Conservation (phyloP, 2,888 invertebrate genomes). For the Fragum fragum region DNA sequence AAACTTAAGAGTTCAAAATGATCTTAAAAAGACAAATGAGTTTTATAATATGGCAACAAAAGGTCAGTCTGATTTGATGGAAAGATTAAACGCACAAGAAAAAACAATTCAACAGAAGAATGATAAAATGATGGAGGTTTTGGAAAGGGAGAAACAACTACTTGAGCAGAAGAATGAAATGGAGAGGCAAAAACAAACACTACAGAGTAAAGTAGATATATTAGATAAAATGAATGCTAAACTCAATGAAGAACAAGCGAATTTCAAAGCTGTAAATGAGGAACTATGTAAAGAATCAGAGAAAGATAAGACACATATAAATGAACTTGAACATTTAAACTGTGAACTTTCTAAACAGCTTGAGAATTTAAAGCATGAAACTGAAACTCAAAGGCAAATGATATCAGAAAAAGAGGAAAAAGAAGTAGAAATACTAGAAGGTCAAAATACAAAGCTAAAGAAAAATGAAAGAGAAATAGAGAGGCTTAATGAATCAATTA, state of each 20-base stretch:
- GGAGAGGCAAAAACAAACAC: slow-evolving; percentile 27
- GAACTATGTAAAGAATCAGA: slow-evolving; percentile 35
- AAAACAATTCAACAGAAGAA: slow-evolving; percentile 38
- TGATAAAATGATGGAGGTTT: slow-evolving; percentile 38
- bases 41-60: slow-evolving; percentile 58
- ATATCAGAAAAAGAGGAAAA: slow-evolving; percentile 21
- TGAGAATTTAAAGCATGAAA: slow-evolving; percentile 25
- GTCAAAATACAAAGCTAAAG: slow-evolving; percentile 3
- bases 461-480: slow-evolving; percentile 19
- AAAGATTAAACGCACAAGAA: slow-evolving; percentile 49
- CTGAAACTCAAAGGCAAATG: neutral
- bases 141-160: slow-evolving; percentile 40
- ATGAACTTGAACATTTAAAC: slow-evolving; percentile 18
- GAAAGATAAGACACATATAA: slow-evolving; percentile 26
- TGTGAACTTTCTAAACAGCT: slow-evolving; percentile 25
- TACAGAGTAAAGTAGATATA: slow-evolving; percentile 16
- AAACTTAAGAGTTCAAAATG: slow-evolving; percentile 22
- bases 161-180: slow-evolving; percentile 34
- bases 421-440: neutral
- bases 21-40: slow-evolving; percentile 52
- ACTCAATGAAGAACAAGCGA: slow-evolving; percentile 42
- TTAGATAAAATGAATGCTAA: slow-evolving; percentile 34
- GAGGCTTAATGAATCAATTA: slow-evolving; percentile 33
- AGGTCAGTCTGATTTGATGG: slow-evolving; percentile 54
- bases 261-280: slow-evolving; percentile 17